These are phyloP conservation scores for Zaprionus ghesquierei DNA, from an alignment of 1,140 invertebrate genomes.

Conservation along the genomic window DNA sequence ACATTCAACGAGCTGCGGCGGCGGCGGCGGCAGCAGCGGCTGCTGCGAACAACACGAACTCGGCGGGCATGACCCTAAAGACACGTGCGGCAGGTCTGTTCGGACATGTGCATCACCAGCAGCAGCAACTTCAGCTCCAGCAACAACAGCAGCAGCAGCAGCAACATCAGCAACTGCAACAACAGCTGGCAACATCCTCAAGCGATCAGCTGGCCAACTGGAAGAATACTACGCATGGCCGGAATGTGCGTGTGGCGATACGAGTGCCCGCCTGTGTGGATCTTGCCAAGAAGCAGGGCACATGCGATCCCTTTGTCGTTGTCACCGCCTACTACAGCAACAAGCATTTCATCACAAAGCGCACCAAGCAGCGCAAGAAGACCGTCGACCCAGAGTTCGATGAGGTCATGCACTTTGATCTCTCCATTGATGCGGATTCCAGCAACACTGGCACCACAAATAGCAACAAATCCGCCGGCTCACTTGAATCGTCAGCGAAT, in stretches of 20 bases:
- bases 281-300: constrained; percentile 93
- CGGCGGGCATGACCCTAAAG: constrained; percentile 48
- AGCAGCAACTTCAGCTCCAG: constrained; percentile 32
- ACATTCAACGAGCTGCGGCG: constrained; percentile 57
- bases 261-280: constrained; percentile 92
- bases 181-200: constrained; percentile 45
- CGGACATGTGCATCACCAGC: constrained; percentile 53
- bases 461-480: constrained; percentile 65
- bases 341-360: constrained; percentile 90
- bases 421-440: constrained; percentile 85
- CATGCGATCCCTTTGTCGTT: constrained; percentile 94
- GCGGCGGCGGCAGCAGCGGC: constrained; percentile 11
- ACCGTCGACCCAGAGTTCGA: constrained; percentile 94
- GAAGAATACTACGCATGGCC: constrained; percentile 51
- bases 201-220: constrained; percentile 65
- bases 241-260: constrained; percentile 83
- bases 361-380: constrained; percentile 94
- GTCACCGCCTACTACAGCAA: constrained; percentile 91
- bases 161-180: constrained; percentile 21
- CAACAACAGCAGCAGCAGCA: constrained; percentile 11
- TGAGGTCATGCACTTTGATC: constrained; percentile 94
- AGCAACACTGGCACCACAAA: constrained; percentile 77
- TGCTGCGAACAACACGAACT: constrained; percentile 1
- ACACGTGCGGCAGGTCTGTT: constrained; percentile 52
- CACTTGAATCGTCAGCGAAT: constrained; percentile 68